phyloP scores from a whole-genome alignment of 2,113 vertebrate species.

The Felis catus region F.catus_Fca126_mat1.0 CM031423.1:68591501-68592000 shows the following conservation, averaged over 20 bases:
- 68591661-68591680: neutral
- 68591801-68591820: constrained; percentile 69
- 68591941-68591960: constrained; percentile 69
- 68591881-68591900: constrained; percentile 82
- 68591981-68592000: constrained; percentile 37
- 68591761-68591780: constrained; percentile 67
- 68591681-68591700: constrained; percentile 61
- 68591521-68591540: neutral
- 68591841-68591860: constrained; percentile 80
- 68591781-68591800: constrained; percentile 74
- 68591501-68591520: neutral
- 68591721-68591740: constrained; percentile 33
- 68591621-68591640: constrained; percentile 49
- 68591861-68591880: constrained; percentile 66
- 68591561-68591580: neutral
- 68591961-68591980: constrained; percentile 71
- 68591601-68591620: constrained; percentile 12
- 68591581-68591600: neutral
- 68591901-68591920: constrained; percentile 78
- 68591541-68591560: neutral
- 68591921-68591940: constrained; percentile 75
- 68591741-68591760: constrained; percentile 78
- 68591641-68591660: neutral
- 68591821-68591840: constrained; percentile 74
- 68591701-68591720: constrained; percentile 64